These are phyloP conservation scores for Apantesis nais DNA, from an alignment of 2,888 invertebrate species.

Conservation along the genomic window DNA sequence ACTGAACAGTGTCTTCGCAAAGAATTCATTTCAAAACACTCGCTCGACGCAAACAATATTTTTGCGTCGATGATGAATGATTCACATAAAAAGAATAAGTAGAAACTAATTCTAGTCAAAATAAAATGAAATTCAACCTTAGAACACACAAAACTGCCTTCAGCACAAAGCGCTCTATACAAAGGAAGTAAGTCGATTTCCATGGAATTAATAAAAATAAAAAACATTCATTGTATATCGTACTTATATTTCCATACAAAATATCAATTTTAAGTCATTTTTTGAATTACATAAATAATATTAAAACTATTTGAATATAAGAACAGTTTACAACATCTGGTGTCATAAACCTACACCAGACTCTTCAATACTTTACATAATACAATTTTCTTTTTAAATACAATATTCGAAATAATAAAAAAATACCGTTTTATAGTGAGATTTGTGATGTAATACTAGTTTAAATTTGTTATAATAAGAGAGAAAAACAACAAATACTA, in stretches of 20 bases:
- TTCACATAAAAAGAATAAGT: too few relatives aligned
- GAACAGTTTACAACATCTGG: constrained; percentile 46
- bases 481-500: neutral
- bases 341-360: constrained; percentile 34
- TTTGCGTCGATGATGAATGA: too few relatives aligned
- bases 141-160: neutral
- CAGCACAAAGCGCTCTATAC: neutral
- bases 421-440: constrained; percentile 23
- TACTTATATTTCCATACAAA: constrained; percentile 70
- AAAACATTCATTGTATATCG: constrained; percentile 25
- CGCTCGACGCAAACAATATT: too few relatives aligned
- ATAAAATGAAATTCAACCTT: neutral
- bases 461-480: neutral
- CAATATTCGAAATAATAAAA: constrained; percentile 20
- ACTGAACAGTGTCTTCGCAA: too few relatives aligned
- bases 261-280: constrained; percentile 62
- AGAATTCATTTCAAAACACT: too few relatives aligned
- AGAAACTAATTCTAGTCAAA: too few relatives aligned
- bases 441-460: constrained; percentile 1
- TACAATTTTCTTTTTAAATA: constrained; percentile 19
- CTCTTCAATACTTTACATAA: constrained; percentile 37
- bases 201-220: neutral
- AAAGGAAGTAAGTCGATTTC: neutral
- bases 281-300: constrained; percentile 56
- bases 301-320: constrained; percentile 53